Conservation (phyloP, 1,140 invertebrate genomes). For the Latrodectus geometricus region DNA sequence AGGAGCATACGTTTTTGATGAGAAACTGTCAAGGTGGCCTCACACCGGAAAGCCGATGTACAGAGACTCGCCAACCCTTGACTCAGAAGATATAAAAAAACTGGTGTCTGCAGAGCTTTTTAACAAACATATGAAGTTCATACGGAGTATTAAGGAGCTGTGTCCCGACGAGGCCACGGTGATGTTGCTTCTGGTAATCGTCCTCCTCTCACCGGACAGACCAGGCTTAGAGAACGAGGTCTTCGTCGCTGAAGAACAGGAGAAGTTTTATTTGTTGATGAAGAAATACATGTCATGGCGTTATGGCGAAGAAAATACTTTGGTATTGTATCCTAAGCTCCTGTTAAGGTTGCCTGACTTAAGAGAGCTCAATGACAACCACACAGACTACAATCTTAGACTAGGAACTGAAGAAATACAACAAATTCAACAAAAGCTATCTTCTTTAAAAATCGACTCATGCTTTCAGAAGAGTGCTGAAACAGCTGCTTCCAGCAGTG, state of each 20-base stretch:
- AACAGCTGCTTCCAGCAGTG: background rate
- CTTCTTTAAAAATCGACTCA: conserved; percentile 65
- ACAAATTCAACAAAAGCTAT: conserved; percentile 67
- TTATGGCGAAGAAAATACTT: conserved; percentile 68
- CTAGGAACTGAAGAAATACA: conserved; percentile 66
- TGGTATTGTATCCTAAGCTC: conserved; percentile 71
- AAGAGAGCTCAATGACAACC: conserved; percentile 72
- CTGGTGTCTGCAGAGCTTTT: conserved; percentile 68
- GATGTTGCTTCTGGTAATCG: conserved; percentile 71
- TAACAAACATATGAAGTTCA: conserved; percentile 73
- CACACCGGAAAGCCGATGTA: conserved; percentile 54
- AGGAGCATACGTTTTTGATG: conserved; percentile 67
- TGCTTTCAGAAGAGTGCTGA: conserved; percentile 12
- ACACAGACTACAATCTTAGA: conserved; percentile 71
- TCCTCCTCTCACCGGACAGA: conserved; percentile 72
- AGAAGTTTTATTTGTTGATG: conserved; percentile 71
- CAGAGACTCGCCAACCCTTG: conserved; percentile 37
- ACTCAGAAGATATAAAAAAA: conserved; percentile 66
- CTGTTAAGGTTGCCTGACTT: conserved; percentile 73
- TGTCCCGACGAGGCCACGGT: conserved; percentile 71
- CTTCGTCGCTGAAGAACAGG: conserved; percentile 70
- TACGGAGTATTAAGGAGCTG: conserved; percentile 68
- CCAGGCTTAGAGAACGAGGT: conserved; percentile 67
- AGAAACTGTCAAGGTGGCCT: conserved; percentile 65
- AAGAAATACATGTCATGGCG: conserved; percentile 71